Evolutionary conservation across 2,797 vertebrate genomes (phyloP).

Genomic region (Emys orbicularis): DNA sequence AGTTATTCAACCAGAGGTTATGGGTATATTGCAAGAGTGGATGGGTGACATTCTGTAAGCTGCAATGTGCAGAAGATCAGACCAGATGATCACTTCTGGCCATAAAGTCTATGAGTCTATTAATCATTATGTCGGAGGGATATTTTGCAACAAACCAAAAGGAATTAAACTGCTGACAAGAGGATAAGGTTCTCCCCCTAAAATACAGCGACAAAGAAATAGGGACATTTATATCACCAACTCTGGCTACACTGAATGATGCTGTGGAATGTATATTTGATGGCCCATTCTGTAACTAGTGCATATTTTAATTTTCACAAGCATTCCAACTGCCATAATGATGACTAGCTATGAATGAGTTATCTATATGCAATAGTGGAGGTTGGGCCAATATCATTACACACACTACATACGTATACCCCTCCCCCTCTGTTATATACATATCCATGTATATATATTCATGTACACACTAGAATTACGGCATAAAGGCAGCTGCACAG

Average conservation of each 20-base stretch:
- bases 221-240: neutral
- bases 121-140: neutral
- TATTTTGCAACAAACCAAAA: neutral
- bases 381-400: neutral
- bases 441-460: neutral
- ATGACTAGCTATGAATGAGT: neutral
- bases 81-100: neutral
- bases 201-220: neutral
- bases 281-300: rapidly evolving
- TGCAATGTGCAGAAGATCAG: no score
- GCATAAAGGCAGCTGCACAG: neutral
- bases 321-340: neutral
- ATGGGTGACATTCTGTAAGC: no score
- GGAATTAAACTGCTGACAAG: neutral
- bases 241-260: neutral
- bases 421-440: no score
- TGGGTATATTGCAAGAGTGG: no score
- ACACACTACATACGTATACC: neutral
- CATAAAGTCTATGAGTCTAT: neutral
- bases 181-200: neutral
- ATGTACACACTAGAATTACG: neutral
- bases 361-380: neutral
- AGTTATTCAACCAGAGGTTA: no score
- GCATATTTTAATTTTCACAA: neutral
- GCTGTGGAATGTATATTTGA: neutral